Evolutionary conservation across 2,888 invertebrate species (phyloP), one percentile per base, ranked within the genome.

Genomic region (Copidosoma aretas): DNA sequence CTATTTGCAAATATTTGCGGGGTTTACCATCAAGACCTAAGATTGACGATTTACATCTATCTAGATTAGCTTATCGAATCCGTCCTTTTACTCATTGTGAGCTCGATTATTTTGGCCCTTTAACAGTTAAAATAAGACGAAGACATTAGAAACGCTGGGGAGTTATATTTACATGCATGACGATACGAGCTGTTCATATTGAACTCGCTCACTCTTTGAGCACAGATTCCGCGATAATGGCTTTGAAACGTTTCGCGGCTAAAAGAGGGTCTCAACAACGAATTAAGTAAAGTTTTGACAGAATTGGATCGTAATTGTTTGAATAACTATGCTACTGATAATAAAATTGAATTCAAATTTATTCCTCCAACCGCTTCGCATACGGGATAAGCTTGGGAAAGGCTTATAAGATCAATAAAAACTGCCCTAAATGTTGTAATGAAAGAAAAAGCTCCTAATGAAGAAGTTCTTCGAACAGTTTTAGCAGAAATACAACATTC

Each of bases 91-190:
- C 72, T 1, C 60, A 76, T n/a, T 59, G 71, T 17, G 60, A 69
- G 8, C 70, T 74, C 5, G 72, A 68, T 69, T 75, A 15, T 46
- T 78, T 10, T 49, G 75, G 22, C 70, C 73, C 60, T 60, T 75
- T 54, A 22, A 10, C 15, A 24, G 24, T 54, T 14, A 54, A 54
- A 3, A 54, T 54, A 19, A 22, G 54, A 14, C 21, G 10, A 5
- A 12, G 24, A 15, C 10, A 22, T 8, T 21, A 54, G 22, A 54
- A 54, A 21, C 54, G 54, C 5, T 54, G 24, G 54, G 54, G 54
- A n/a, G 54, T 54, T 10, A 5, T 54, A 12, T 54, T 54, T 22
- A 5, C 21, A 5, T 22, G 54, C 14, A 24, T 54, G 24, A 22
- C 54, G 10, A 22, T 15, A 10, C 21, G 54, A 14, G 22, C 54